phyloP scores from a whole-genome alignment of 2,113 vertebrate genomes.

The Serinus canaria region DNA sequence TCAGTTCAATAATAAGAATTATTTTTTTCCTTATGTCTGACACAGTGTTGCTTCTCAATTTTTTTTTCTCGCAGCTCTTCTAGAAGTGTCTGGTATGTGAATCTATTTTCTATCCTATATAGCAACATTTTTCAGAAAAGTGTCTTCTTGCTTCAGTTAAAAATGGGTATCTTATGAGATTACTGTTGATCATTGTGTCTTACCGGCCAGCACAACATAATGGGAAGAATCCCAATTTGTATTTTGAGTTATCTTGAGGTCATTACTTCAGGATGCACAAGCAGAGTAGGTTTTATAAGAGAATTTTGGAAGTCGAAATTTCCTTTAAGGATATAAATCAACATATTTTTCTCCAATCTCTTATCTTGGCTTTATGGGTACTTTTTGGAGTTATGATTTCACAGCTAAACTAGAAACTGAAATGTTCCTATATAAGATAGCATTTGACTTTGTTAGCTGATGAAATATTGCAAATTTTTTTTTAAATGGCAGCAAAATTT shows the following conservation, averaged over 20 bases:
- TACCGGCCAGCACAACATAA: background rate
- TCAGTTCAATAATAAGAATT: background rate
- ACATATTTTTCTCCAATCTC: background rate
- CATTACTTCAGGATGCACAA: background rate
- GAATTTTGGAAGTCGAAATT: background rate
- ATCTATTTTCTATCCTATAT: background rate
- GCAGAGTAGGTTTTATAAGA: background rate
- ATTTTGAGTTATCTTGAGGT: background rate
- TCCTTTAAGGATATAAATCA: background rate
- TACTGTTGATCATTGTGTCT: background rate
- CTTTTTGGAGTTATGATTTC: background rate
- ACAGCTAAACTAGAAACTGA: background rate
- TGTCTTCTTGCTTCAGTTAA: background rate
- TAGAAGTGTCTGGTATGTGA: background rate
- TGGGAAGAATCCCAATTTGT: background rate
- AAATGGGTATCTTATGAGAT: background rate
- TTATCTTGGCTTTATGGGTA: background rate
- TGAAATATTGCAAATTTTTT: background rate
- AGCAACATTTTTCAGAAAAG: background rate
- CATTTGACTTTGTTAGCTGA: background rate
- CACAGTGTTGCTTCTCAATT: background rate
- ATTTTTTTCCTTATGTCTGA: background rate
- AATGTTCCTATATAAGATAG: background rate
- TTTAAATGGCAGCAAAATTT: background rate
- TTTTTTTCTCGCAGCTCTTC: background rate